These are phyloP conservation scores for Talpa occidentalis DNA, from an alignment of 2,113 vertebrate species.

Conservation along the genomic window DNA sequence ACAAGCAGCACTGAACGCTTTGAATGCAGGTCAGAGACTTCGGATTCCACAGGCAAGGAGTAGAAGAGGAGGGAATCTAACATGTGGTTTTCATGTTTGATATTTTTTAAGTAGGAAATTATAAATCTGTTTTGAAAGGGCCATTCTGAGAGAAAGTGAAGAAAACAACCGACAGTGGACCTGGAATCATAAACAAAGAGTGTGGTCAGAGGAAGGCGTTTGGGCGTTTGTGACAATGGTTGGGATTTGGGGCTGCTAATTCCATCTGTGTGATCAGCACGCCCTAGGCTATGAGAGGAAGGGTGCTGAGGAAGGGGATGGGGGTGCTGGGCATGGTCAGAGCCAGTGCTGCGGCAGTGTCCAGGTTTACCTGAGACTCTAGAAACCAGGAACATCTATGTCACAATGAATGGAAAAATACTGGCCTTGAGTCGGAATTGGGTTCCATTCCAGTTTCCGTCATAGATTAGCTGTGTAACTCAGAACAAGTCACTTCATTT, in stretches of 20 bases:
- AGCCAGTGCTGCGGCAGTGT: background rate
- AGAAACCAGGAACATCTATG: background rate
- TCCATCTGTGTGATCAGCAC: background rate
- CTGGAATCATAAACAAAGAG: background rate
- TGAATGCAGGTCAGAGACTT: background rate
- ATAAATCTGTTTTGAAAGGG: conserved; percentile 24
- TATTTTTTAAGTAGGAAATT: background rate
- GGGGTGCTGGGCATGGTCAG: no score
- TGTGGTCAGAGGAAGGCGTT: background rate
- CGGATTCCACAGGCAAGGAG: background rate
- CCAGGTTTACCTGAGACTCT: background rate
- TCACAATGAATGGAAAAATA: background rate
- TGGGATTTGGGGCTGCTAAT: background rate
- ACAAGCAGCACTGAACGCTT: background rate
- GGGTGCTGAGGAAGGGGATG: background rate
- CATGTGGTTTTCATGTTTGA: background rate
- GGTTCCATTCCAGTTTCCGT: background rate
- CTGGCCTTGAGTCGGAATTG: background rate
- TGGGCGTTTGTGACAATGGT: background rate
- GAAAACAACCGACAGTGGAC: background rate
- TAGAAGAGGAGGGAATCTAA: background rate
- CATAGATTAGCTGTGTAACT: background rate
- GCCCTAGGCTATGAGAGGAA: background rate
- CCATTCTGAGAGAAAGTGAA: background rate
- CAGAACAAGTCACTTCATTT: background rate